phyloP scores from a whole-genome alignment of 2,888 invertebrate species.

The Pyralis farinalis region DNA sequence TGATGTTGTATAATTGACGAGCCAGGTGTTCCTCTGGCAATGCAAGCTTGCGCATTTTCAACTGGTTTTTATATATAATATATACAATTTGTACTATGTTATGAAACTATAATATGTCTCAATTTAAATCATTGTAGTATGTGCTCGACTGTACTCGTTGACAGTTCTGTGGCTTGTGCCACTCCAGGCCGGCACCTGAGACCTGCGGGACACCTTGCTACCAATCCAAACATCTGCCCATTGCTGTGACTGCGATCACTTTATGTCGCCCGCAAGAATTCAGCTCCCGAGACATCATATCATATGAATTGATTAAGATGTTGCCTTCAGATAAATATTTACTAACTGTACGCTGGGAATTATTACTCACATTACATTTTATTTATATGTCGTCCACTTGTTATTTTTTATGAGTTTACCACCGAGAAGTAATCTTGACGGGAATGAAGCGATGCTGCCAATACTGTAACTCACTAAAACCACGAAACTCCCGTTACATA shows the following conservation, averaged over 20 bases:
- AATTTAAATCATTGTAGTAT: slow-evolving; percentile 12
- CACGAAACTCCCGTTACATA: no score
- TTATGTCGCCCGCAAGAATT: slow-evolving; percentile 10
- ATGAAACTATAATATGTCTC: not conserved
- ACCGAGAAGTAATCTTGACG: no score
- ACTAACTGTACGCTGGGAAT: slow-evolving; percentile 6
- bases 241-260: slow-evolving; percentile 12
- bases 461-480: no score
- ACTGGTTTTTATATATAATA: no score
- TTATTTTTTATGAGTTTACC: no score
- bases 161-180: slow-evolving; percentile 71
- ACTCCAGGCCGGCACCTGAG: slow-evolving; percentile 58
- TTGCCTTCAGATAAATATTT: slow-evolving; percentile 4
- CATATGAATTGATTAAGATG: slow-evolving; percentile 8
- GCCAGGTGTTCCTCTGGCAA: no score
- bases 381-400: no score
- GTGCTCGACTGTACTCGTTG: slow-evolving; percentile 34
- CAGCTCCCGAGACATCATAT: slow-evolving; percentile 7
- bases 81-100: no score
- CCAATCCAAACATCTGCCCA: slow-evolving; percentile 67
- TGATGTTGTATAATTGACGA: no score
- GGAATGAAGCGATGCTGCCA: no score
- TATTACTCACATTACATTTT: slow-evolving; percentile 1
- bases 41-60: no score
- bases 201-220: slow-evolving; percentile 61